Evolutionary conservation across 2,113 vertebrate species (phyloP).

Genomic region (Chaenogobius annularis): DNA sequence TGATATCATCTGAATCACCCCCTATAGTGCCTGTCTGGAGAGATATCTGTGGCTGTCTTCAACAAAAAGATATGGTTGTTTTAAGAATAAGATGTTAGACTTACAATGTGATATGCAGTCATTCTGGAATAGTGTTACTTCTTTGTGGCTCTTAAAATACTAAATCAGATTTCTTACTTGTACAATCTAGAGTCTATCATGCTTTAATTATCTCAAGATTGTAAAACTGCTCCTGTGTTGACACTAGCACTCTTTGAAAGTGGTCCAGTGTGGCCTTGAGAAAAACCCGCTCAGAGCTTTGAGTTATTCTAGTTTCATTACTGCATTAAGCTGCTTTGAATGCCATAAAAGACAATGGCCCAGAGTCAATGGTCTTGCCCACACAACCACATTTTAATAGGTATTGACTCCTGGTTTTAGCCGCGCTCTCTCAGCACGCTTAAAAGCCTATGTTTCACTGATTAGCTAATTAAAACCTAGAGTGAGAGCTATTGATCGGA

Average conservation of each 20-base stretch:
- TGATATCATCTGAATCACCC: too few relatives aligned
- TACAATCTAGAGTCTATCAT: neutral
- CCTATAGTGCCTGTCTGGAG: too few relatives aligned
- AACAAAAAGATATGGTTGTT: too few relatives aligned
- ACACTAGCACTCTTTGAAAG: neutral
- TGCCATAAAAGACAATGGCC: slow-evolving; percentile 42
- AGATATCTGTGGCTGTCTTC: too few relatives aligned
- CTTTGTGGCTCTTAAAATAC: too few relatives aligned
- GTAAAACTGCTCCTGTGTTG: neutral
- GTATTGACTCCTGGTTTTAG: slow-evolving; percentile 69
- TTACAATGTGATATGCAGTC: too few relatives aligned
- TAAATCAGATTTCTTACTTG: too few relatives aligned
- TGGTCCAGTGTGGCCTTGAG: neutral
- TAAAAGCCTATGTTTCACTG: slow-evolving; percentile 76
- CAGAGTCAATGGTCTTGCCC: slow-evolving; percentile 32
- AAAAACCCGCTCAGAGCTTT: neutral
- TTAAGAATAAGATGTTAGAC: too few relatives aligned
- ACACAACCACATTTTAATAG: slow-evolving; percentile 60
- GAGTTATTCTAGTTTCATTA: slow-evolving; percentile 28
- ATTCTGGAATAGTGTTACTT: too few relatives aligned
- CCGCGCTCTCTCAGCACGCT: slow-evolving; percentile 54
- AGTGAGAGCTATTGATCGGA: slow-evolving; percentile 68
- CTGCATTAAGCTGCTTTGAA: slow-evolving; percentile 25
- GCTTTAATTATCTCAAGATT: neutral
- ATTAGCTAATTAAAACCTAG: slow-evolving; percentile 76